These are phyloP conservation scores for Parnassius smintheus DNA, from an alignment of 2,888 invertebrate species.

Conservation along the genomic window DNA sequence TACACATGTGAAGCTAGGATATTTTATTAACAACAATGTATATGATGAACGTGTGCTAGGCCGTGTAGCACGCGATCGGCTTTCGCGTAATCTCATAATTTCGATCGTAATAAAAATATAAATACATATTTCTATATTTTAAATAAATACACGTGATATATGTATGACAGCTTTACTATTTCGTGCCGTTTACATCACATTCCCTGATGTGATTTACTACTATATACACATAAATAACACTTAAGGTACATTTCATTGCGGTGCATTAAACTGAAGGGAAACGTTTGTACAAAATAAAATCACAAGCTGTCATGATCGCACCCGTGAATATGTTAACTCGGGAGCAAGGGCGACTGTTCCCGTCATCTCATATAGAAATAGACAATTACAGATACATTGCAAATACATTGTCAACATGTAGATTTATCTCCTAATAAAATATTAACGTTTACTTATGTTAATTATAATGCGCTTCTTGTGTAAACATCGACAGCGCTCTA, in stretches of 20 bases:
- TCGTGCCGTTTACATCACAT: slow-evolving; percentile 13
- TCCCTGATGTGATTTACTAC: slow-evolving; percentile 26
- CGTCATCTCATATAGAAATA: slow-evolving; percentile 23
- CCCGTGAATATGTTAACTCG: slow-evolving; percentile 3
- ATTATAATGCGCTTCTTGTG: slow-evolving; percentile 13
- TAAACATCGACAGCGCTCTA: slow-evolving; percentile 14
- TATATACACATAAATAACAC: slow-evolving; percentile 41
- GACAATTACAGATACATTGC: slow-evolving; percentile 20
- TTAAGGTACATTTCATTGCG: slow-evolving; percentile 17
- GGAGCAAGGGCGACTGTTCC: slow-evolving; percentile 23
- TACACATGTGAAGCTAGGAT: slow-evolving; percentile 40
- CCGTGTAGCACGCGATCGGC: slow-evolving; percentile 27
- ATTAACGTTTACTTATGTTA: slow-evolving; percentile 6
- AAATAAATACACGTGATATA: slow-evolving; percentile 13
- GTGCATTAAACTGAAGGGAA: slow-evolving; percentile 20
- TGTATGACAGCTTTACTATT: slow-evolving; percentile 8
- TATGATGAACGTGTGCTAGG: slow-evolving; percentile 33
- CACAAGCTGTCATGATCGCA: slow-evolving; percentile 20
- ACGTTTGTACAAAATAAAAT: slow-evolving; percentile 23
- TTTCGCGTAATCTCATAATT: neutral
- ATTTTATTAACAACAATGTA: slow-evolving; percentile 31
- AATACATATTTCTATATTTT: slow-evolving; percentile 3
- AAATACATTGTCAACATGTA: slow-evolving; percentile 24
- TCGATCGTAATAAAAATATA: slow-evolving; percentile 19
- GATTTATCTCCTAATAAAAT: slow-evolving; percentile 21